phyloP scores from a whole-genome alignment of 2,888 invertebrate species.

The Drosophila meridionalis region DNA sequence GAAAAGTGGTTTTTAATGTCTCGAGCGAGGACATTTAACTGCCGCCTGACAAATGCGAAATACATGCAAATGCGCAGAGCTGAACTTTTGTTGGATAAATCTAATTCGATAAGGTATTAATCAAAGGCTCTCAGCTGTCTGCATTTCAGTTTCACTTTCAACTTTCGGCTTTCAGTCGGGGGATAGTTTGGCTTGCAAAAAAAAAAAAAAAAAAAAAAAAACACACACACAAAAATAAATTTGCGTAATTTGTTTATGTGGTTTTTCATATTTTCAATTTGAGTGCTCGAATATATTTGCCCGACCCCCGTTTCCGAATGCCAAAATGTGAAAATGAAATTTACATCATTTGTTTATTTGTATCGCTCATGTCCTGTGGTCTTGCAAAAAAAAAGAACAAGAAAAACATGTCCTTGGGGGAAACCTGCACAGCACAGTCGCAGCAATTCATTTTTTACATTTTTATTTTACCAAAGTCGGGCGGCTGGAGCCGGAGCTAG shows the following conservation, averaged over 20 bases:
- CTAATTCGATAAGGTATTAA: conserved; percentile 59
- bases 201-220: conserved; percentile 26
- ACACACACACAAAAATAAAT: conserved; percentile 67
- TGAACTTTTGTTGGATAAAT: conserved; percentile 62
- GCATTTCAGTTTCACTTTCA: conserved; percentile 21
- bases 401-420: conserved; percentile 64
- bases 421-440: conserved; percentile 54
- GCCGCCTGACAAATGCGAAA: conserved; percentile 73
- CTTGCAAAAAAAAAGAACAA: conserved; percentile 26
- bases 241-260: conserved; percentile 71
- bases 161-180: conserved; percentile 34
- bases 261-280: conserved; percentile 72
- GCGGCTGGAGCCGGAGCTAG: conserved; percentile 5
- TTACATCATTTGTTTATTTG: conserved; percentile 82
- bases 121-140: conserved; percentile 46
- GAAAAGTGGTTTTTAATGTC: conserved; percentile 80
- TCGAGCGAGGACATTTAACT: conserved; percentile 65
- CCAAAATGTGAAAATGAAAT: conserved; percentile 73
- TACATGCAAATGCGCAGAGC: conserved; percentile 69
- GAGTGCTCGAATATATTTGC: conserved; percentile 18
- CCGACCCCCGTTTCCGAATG: conserved; percentile 7
- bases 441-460: conserved; percentile 65
- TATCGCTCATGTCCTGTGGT: conserved; percentile 76
- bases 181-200: conserved; percentile 44
- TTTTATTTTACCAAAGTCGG: conserved; percentile 15